Conservation (phyloP, 1,140 invertebrate species). For the Battus philenor region DNA sequence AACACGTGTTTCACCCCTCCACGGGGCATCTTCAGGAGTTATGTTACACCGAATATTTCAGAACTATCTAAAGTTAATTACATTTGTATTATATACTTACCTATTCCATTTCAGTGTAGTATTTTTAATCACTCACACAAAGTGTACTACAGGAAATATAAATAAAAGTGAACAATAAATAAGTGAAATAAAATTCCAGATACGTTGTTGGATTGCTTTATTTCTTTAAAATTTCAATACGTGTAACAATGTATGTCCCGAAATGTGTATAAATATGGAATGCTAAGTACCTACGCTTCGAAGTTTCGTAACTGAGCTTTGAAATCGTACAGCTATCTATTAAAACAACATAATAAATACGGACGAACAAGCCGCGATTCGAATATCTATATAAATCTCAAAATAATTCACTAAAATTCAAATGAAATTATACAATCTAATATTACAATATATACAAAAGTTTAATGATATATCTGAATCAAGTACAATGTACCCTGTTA, state of each 20-base stretch:
- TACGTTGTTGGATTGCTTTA: too few species aligned
- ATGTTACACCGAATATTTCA: too few species aligned
- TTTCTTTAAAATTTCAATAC: too few species aligned
- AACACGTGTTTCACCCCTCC: too few species aligned
- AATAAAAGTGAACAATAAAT: too few species aligned
- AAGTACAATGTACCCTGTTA: constrained; percentile 60
- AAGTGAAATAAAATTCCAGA: too few species aligned
- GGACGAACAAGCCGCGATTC: constrained; percentile 20
- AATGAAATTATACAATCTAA: constrained; percentile 37
- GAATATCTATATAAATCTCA: constrained; percentile 38
- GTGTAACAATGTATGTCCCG: constrained; percentile 34
- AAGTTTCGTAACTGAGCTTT: constrained; percentile 15
- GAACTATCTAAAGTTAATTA: too few species aligned
- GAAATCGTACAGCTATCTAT: constrained; percentile 11
- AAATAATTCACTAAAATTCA: constrained; percentile 30
- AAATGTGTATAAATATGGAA: constrained; percentile 44
- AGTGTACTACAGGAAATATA: too few species aligned
- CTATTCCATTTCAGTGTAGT: too few species aligned
- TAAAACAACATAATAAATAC: constrained; percentile 25
- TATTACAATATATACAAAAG: constrained; percentile 56
- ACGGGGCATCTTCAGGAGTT: too few species aligned
- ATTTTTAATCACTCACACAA: too few species aligned
- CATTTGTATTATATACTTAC: too few species aligned
- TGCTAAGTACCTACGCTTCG: constrained; percentile 52
- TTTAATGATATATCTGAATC: constrained; percentile 45